Percentiles rank a stretch among this genome's conserved stretches.
These are phyloP conservation scores for Mythimna impura DNA, from an alignment of 2,888 invertebrate genomes.

Conservation along the genomic window DNA sequence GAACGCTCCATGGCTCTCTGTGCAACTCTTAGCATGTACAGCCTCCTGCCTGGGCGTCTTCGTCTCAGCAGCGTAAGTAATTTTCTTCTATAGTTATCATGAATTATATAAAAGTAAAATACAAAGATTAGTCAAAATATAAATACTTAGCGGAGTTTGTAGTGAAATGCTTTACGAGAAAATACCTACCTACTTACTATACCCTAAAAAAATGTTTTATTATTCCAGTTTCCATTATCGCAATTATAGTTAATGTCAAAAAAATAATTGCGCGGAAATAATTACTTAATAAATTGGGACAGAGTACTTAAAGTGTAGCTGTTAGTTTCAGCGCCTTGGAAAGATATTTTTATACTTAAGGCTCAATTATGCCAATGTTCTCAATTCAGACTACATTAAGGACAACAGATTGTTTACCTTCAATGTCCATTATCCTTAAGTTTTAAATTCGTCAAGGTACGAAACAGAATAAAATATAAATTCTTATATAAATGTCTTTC, in stretches of 20 bases:
- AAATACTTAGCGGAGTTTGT: neutral
- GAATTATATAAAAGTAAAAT: neutral
- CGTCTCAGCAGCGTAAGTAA: too few species aligned
- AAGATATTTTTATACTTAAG: constrained; percentile 21
- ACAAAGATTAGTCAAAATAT: neutral
- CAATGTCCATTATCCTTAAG: constrained; percentile 34
- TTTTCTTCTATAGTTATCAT: neutral
- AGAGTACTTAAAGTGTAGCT: constrained; percentile 8
- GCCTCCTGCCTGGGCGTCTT: too few species aligned
- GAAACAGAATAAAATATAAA: constrained; percentile 4
- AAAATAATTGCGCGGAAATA: constrained; percentile 10
- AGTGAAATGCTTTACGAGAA: neutral
- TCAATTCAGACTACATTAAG: constrained; percentile 41
- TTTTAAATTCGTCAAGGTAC: constrained; percentile 19
- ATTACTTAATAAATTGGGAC: constrained; percentile 14
- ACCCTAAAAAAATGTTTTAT: neutral
- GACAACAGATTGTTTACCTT: constrained; percentile 39
- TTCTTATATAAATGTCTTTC: constrained; percentile 6
- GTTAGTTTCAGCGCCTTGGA: constrained; percentile 28
- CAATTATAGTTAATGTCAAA: constrained; percentile 1
- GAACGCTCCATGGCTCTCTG: too few species aligned
- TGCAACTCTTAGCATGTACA: too few species aligned
- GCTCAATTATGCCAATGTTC: constrained; percentile 46
- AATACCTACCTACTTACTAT: too few species aligned
- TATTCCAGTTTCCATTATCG: neutral